Evolutionary conservation across 2,797 vertebrate genomes (phyloP).

Genomic region (Rhinella marina): DNA sequence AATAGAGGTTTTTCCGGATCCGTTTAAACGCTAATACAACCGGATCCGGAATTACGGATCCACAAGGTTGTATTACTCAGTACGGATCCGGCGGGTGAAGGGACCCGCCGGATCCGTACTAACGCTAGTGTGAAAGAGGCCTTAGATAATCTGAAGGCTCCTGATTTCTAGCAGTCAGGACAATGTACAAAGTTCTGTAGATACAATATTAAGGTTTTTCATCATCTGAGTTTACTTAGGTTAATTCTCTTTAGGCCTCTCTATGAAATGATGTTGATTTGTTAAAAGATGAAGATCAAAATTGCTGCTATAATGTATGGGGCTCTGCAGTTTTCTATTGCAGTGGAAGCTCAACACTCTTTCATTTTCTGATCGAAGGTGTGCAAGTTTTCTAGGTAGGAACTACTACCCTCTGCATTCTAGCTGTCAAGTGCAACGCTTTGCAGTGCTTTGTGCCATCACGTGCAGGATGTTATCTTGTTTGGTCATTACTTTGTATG

Average conservation of each 20-base stretch:
- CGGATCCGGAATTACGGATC: too few species aligned
- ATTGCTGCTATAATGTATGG: background rate
- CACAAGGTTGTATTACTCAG: too few species aligned
- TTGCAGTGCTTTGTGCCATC: constrained; percentile 3
- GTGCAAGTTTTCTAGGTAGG: constrained; percentile 9
- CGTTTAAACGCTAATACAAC: too few species aligned
- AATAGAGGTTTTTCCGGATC: too few species aligned
- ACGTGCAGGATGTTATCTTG: background rate
- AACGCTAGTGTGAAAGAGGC: too few species aligned
- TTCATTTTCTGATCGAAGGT: constrained; percentile 1
- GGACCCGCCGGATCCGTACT: too few species aligned
- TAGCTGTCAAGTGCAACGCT: constrained; percentile 31
- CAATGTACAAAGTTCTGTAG: background rate
- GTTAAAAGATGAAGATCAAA: background rate
- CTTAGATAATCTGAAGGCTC: background rate
- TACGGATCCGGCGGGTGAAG: too few species aligned
- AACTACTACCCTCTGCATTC: constrained; percentile 2
- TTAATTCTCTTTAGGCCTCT: background rate
- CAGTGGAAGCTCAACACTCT: constrained; percentile 44
- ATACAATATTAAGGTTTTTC: constrained; percentile 3
- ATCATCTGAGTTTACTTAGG: background rate
- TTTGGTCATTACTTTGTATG: background rate
- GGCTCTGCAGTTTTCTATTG: background rate
- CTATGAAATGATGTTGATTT: background rate
- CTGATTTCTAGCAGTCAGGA: background rate